Conservation (phyloP, 1,140 invertebrate genomes). For the Coenobita brevimanus region DNA sequence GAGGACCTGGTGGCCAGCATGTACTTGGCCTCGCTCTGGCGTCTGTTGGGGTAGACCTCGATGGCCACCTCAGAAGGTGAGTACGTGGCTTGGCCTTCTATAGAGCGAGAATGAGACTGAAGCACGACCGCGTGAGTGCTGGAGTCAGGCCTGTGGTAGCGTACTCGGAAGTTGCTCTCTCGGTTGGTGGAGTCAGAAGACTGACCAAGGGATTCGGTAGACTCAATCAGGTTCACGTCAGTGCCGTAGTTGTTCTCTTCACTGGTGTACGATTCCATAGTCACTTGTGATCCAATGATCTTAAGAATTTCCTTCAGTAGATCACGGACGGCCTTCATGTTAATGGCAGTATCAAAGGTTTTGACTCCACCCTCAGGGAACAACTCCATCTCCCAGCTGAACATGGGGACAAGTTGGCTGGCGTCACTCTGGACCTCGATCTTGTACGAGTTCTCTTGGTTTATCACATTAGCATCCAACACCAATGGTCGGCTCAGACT, state of each 20-base stretch:
- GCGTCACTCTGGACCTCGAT: neutral
- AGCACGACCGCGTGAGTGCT: too few species aligned
- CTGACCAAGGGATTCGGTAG: neutral
- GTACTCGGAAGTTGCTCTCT: neutral
- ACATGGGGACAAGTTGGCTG: neutral
- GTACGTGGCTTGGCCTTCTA: too few species aligned
- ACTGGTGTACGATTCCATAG: neutral
- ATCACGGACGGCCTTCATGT: neutral
- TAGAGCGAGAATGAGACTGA: too few species aligned
- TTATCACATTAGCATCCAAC: neutral
- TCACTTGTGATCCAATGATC: neutral
- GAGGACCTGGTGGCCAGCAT: neutral
- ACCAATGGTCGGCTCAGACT: neutral
- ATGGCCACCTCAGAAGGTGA: too few species aligned
- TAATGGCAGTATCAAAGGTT: neutral
- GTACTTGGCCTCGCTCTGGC: neutral
- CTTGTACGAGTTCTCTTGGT: conserved; percentile 3
- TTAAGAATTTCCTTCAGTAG: neutral
- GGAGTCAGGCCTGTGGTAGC: too few species aligned
- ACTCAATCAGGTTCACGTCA: neutral
- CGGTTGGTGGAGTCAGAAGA: neutral
- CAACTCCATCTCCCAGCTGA: neutral
- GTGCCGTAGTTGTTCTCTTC: neutral
- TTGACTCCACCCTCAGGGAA: conserved; percentile 19
- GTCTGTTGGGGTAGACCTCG: neutral